phyloP scores from a whole-genome alignment of 2,797 vertebrate genomes.

The Salmo trutta region DNA sequence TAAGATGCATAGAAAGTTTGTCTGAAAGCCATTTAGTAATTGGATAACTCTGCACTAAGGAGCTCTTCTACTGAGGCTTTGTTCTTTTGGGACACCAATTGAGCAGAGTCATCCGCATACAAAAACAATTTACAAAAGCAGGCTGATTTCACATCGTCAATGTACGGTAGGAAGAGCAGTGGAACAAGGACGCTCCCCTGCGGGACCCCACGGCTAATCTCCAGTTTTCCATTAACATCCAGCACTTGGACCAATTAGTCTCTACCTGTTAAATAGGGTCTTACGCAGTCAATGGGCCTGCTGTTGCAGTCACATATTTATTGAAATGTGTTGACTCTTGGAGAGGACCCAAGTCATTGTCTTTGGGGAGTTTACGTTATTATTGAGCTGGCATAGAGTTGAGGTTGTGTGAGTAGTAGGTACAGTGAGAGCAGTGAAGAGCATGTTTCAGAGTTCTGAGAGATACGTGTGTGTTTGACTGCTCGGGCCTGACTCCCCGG shows the following conservation, averaged over 20 bases:
- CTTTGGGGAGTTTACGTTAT: neutral
- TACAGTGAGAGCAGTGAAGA: neutral
- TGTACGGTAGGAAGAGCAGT: too few species aligned
- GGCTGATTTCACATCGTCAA: too few species aligned
- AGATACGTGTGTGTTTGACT: neutral
- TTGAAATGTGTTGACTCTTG: neutral
- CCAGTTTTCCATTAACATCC: too few species aligned
- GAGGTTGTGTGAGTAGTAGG: neutral
- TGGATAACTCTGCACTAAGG: neutral
- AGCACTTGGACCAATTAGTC: too few species aligned
- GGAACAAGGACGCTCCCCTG: too few species aligned
- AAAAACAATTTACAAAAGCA: too few species aligned
- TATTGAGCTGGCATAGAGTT: neutral
- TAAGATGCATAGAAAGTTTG: neutral
- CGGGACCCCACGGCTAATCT: too few species aligned
- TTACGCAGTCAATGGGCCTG: too few species aligned
- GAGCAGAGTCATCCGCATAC: too few species aligned
- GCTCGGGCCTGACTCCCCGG: slow-evolving; percentile 36
- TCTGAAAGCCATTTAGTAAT: neutral
- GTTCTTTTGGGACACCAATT: neutral
- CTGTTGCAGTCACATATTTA: neutral
- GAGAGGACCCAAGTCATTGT: neutral
- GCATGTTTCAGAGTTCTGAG: neutral
- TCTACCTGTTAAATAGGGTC: too few species aligned
- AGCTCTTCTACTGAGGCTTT: neutral